Base-by-base conservation (phyloP, 2,888 invertebrate genomes). In the Mylabris sibirica region DNA sequence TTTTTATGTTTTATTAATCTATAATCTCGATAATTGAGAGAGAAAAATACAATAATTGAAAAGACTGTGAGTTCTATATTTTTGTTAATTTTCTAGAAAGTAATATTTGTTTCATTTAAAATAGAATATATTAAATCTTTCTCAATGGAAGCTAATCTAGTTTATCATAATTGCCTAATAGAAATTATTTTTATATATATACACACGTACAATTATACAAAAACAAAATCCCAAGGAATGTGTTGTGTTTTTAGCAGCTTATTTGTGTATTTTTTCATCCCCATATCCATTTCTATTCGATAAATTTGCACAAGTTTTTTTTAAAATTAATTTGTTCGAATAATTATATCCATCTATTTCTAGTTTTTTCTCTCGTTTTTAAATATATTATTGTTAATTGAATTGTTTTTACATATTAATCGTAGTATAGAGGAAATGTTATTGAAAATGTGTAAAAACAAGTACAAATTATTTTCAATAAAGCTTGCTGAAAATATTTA, bases 341-440 rank as follows among this genome's bases (percentile, higher is more conserved):
- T 49, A 8, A 20, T 49, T 49, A 3, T 49, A 20, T 44, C 20
- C 9, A 49, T 24, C 53, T 53, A 24, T 53, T 53, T 53, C 53
- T 53, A 53, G 53, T 53, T 53, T 30, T 30, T 8, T 30, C 30
- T 30, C 30, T 6, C 8, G n/a, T 30, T 30, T n/a, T 6, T 14
- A 44, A 44, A 44, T 44, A 44, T 44, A 44, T 53, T 4, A 53
- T 53, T 53, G 24, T 53, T 53, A 12, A 53, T 24, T 22, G 12
- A 53, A 53, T 53, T 53, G 53, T 53, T 53, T 53, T 24, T 53
- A 53, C 53, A 53, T 53, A 53, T 53, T 53, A 24, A 53, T 44
- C 22, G 11, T 53, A 24, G 22, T 24, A 24, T 24, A 53, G 53
- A 22, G 22, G 53, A 53, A 24, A 53, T 11, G 2, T 24, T 53